Percentiles rank a stretch among this genome's conserved stretches.
Evolutionary conservation across 2,888 invertebrate species (phyloP).

Genomic region (Augochlorella aurata): DNA sequence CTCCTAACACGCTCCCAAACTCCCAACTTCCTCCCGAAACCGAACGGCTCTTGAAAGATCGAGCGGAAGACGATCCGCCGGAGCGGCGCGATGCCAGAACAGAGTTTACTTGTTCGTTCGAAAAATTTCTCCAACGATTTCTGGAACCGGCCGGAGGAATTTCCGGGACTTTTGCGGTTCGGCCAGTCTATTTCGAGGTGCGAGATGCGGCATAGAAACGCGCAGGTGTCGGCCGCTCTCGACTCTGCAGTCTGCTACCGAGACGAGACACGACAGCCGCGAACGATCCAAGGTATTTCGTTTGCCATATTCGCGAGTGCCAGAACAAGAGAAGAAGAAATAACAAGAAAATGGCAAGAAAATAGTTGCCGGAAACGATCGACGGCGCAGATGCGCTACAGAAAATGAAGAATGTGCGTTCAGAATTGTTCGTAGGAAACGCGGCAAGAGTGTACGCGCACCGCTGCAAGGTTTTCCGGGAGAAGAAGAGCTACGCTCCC

Average conservation of each 20-base stretch:
- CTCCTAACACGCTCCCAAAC: constrained; percentile 22
- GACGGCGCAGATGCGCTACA: no score
- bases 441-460: no score
- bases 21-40: not conserved
- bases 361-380: no score
- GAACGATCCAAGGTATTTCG: constrained; percentile 7
- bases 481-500: not conserved
- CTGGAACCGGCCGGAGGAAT: no score
- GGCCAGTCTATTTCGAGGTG: not conserved
- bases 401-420: no score
- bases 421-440: no score
- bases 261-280: not conserved
- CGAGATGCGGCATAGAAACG: not conserved
- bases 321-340: constrained; percentile 36
- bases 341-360: not conserved
- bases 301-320: constrained; percentile 23
- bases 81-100: no score
- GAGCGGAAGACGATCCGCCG: not conserved
- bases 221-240: constrained; percentile 3
- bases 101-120: not conserved
- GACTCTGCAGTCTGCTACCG: not conserved
- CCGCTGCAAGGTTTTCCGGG: no score
- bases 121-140: no score
- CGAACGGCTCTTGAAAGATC: not conserved
- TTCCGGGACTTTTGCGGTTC: not conserved